Evolutionary conservation across 2,113 vertebrate species (phyloP).

Genomic region (Empidonax alnorum): DNA sequence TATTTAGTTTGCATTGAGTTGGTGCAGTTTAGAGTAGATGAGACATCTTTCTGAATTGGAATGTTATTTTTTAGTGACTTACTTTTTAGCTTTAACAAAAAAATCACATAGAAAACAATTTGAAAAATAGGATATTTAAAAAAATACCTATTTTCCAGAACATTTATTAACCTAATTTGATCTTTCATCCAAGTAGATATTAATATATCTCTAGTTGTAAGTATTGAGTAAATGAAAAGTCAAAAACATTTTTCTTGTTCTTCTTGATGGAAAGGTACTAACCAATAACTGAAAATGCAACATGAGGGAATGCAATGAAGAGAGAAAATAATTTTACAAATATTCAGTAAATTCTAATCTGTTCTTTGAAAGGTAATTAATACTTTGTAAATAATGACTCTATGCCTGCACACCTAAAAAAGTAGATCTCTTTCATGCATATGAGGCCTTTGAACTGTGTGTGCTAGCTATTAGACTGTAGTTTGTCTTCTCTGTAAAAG

Average conservation of each 20-base stretch:
- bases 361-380: neutral
- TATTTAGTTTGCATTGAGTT: neutral
- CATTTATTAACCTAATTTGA: neutral
- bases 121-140: neutral
- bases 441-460: neutral
- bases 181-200: neutral
- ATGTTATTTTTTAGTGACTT: neutral
- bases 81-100: neutral
- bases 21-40: neutral
- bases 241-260: neutral
- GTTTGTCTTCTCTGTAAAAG: neutral
- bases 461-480: neutral
- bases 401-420: neutral
- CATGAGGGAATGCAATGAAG: neutral
- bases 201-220: neutral
- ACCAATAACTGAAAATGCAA: neutral
- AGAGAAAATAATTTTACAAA: neutral
- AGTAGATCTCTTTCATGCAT: neutral
- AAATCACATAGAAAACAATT: neutral
- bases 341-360: neutral
- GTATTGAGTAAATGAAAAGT: neutral
- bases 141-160: neutral
- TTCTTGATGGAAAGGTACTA: neutral
- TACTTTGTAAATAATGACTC: neutral
- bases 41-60: neutral